Conservation (phyloP, 2,888 invertebrate species). For the Tachystola acroxantha region DNA sequence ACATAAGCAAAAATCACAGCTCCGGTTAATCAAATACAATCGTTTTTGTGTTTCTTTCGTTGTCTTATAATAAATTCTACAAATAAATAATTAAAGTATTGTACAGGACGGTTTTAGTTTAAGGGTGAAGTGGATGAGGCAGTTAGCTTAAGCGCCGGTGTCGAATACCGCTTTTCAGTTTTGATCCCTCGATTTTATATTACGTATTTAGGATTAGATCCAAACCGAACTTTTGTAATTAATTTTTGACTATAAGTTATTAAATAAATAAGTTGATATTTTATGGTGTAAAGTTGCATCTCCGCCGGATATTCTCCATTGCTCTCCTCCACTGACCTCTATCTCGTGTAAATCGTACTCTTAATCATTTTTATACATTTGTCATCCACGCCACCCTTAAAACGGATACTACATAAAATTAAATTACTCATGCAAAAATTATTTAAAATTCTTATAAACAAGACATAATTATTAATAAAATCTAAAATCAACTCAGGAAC, state of each 20-base stretch:
- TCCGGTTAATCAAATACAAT: slow-evolving; percentile 75
- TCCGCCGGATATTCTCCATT: too few species aligned
- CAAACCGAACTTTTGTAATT: too few species aligned
- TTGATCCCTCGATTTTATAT: too few species aligned
- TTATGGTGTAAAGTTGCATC: too few species aligned
- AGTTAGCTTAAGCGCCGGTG: background rate
- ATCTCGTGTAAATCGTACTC: too few species aligned
- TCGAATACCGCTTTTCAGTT: slow-evolving; percentile 1
- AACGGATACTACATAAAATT: slow-evolving; percentile 47
- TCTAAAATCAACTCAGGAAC: slow-evolving; percentile 77
- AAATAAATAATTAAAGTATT: slow-evolving; percentile 74
- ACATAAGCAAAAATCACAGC: slow-evolving; percentile 75
- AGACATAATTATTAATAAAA: slow-evolving; percentile 60
- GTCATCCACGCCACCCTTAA: slow-evolving; percentile 54
- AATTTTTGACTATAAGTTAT: too few species aligned
- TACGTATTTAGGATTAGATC: too few species aligned
- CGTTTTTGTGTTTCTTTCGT: slow-evolving; percentile 64
- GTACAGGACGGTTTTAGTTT: slow-evolving; percentile 61
- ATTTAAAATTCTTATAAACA: slow-evolving; percentile 56
- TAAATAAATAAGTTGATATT: too few species aligned
- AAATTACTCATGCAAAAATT: slow-evolving; percentile 64
- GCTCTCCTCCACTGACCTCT: too few species aligned
- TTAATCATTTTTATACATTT: too few species aligned
- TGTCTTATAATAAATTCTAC: slow-evolving; percentile 60
- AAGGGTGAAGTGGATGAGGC: slow-evolving; percentile 53